Conservation (phyloP, 2,797 vertebrate genomes). For the Fistularia tabacaria region DNA sequence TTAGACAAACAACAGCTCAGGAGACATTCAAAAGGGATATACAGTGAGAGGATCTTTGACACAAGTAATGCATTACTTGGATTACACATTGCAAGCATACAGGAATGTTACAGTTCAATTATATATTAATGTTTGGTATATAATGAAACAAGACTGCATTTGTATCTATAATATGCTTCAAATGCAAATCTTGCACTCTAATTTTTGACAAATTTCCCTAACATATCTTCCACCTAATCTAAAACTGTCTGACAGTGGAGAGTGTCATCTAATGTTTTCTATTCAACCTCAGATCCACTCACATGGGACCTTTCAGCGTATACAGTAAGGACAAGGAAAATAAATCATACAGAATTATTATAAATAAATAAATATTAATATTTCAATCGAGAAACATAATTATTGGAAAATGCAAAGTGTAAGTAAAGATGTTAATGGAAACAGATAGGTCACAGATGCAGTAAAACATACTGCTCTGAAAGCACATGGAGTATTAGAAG, state of each 20-base stretch:
- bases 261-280: constrained; percentile 25
- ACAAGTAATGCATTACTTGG: constrained; percentile 32
- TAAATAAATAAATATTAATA: constrained; percentile 11
- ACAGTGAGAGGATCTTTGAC: constrained; percentile 36
- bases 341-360: constrained; percentile 5
- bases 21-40: constrained; percentile 3
- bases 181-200: constrained; percentile 45
- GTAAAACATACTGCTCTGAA: constrained; percentile 6
- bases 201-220: constrained; percentile 22
- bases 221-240: constrained; percentile 39
- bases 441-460: constrained; percentile 1
- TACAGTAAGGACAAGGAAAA: constrained; percentile 32
- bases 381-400: constrained; percentile 26
- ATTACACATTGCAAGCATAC: constrained; percentile 22
- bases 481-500: constrained; percentile 4
- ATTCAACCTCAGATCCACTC: constrained; percentile 18
- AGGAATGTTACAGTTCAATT: constrained; percentile 23
- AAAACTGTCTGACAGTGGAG: constrained; percentile 29
- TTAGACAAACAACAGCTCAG: constrained; percentile 9
- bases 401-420: neutral
- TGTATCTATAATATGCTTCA: constrained; percentile 50
- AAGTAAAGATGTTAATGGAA: neutral
- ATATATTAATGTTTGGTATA: constrained; percentile 19
- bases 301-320: constrained; percentile 32
- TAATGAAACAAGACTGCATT: constrained; percentile 42